These are phyloP conservation scores for Illadopsis cleaveri DNA, from an alignment of 2,113 vertebrate species.

Conservation along the genomic window DNA sequence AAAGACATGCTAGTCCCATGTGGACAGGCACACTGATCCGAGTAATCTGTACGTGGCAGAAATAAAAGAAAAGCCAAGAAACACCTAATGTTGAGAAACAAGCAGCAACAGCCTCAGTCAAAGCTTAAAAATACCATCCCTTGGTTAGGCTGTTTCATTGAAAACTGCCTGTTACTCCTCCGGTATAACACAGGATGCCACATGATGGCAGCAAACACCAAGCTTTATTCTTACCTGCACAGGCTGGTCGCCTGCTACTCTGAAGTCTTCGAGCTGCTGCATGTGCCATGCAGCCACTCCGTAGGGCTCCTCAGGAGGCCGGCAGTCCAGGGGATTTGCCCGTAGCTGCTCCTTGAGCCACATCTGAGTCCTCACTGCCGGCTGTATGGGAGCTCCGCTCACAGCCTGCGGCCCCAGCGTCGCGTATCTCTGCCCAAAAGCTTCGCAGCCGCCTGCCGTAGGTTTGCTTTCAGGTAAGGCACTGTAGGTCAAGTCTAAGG, in stretches of 20 bases:
- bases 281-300: slow-evolving; percentile 72
- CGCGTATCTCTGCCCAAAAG: slow-evolving; percentile 70
- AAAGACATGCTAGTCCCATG: not conserved
- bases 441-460: slow-evolving; percentile 11
- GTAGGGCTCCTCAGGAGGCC: slow-evolving; percentile 68
- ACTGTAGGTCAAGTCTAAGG: slow-evolving; percentile 84
- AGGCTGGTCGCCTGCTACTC: slow-evolving; percentile 68
- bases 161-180: not conserved
- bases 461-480: slow-evolving; percentile 85
- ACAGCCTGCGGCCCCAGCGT: slow-evolving; percentile 78
- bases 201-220: slow-evolving; percentile 70
- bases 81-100: not conserved
- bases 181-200: not conserved
- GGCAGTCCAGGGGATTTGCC: slow-evolving; percentile 82
- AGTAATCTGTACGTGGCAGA: not conserved
- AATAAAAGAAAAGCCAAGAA: not conserved
- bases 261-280: slow-evolving; percentile 73
- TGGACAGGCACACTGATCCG: not conserved
- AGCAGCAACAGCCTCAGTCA: not conserved
- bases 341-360: slow-evolving; percentile 93
- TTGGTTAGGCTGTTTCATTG: not conserved
- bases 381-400: slow-evolving; percentile 83
- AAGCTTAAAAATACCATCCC: not conserved
- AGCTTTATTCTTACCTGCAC: slow-evolving; percentile 76
- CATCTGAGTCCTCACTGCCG: slow-evolving; percentile 90